phyloP scores from a whole-genome alignment of 92 coral and sea anemone species.

The Heliopora coerulea region DNA sequence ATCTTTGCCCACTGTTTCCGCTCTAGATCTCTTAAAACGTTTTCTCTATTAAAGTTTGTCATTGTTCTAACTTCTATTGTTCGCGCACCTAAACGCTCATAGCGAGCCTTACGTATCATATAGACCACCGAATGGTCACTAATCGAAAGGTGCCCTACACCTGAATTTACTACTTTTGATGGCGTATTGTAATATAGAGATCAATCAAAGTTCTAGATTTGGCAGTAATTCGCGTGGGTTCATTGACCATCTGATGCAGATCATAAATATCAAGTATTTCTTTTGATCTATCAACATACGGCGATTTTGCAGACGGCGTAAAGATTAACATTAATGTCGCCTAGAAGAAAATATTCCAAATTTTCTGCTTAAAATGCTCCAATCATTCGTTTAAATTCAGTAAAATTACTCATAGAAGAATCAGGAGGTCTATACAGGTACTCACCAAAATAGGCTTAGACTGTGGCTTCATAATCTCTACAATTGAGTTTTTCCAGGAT shows the following conservation, averaged over 20 bases:
- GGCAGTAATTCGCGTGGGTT: conserved; percentile 57
- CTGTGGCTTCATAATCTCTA: too few species aligned
- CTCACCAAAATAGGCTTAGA: too few species aligned
- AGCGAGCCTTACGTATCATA: conserved; percentile 42
- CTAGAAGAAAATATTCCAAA: too few species aligned
- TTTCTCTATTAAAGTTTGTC: conserved; percentile 45
- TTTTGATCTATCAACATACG: too few species aligned
- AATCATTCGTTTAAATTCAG: too few species aligned
- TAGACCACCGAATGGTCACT: conserved; percentile 59
- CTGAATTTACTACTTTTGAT: conserved; percentile 46
- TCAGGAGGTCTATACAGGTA: too few species aligned
- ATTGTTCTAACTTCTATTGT: conserved; percentile 34
- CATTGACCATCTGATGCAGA: conserved; percentile 48
- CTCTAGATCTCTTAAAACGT: conserved; percentile 42
- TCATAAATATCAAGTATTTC: too few species aligned
- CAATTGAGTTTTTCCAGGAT: too few species aligned
- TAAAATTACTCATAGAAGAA: too few species aligned
- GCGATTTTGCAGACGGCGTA: too few species aligned
- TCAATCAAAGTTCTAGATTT: conserved; percentile 54
- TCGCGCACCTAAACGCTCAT: conserved; percentile 39
- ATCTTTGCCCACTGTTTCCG: conserved; percentile 35
- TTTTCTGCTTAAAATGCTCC: too few species aligned
- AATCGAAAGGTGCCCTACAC: conserved; percentile 40
- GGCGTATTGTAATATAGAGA: conserved; percentile 60
- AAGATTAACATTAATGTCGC: too few species aligned